phyloP scores from a whole-genome alignment of 2,888 invertebrate genomes.

The Cephus sareptanus region DNA sequence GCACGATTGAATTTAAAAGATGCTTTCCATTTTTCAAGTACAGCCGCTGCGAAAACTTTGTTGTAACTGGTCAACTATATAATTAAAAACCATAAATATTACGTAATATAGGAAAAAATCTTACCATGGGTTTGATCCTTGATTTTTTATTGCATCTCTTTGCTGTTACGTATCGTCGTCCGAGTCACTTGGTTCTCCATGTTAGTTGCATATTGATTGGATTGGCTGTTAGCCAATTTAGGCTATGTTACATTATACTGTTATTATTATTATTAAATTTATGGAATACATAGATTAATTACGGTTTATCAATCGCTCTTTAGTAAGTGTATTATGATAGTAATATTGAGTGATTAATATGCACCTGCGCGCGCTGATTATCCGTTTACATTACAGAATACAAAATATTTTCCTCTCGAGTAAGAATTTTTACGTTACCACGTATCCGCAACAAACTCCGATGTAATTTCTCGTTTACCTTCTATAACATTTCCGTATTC shows the following conservation, averaged over 20 bases:
- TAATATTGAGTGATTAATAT: background rate
- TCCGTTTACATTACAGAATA: too few relatives aligned
- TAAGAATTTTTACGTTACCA: too few relatives aligned
- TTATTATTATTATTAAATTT: background rate
- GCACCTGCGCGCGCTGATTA: background rate
- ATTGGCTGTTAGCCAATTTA: background rate
- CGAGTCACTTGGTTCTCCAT: background rate
- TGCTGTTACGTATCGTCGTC: background rate
- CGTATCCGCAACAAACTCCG: too few relatives aligned
- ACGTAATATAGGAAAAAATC: background rate
- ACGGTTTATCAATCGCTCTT: background rate
- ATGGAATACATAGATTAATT: background rate
- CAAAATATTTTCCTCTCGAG: too few relatives aligned
- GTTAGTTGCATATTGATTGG: background rate
- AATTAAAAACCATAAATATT: background rate
- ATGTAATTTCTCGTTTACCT: too few relatives aligned
- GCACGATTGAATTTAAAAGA: background rate
- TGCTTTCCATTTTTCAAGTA: background rate
- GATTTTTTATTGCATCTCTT: background rate
- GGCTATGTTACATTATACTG: background rate
- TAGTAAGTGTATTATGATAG: background rate
- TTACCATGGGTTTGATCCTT: background rate
- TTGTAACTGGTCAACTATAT: background rate
- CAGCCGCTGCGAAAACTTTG: background rate
- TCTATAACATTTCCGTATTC: too few relatives aligned